These are phyloP conservation scores for Phaonia tiefii DNA, from an alignment of 2,888 invertebrate species.

Conservation along the genomic window DNA sequence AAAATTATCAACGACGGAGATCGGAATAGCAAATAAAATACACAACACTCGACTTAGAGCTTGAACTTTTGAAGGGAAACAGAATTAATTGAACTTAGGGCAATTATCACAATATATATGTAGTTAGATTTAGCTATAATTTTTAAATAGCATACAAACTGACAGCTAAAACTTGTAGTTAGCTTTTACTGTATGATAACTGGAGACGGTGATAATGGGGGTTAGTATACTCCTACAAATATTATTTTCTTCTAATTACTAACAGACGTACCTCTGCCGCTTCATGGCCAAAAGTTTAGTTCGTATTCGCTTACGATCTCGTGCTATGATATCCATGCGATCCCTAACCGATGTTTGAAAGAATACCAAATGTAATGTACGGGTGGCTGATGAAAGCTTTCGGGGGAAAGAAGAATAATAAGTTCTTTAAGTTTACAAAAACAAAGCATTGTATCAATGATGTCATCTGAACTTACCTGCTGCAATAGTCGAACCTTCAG, in stretches of 20 bases:
- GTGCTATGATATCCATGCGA: slow-evolving; percentile 78
- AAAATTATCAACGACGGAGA: too few relatives aligned
- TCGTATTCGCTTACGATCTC: slow-evolving; percentile 76
- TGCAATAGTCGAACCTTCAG: slow-evolving; percentile 77
- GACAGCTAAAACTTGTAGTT: too few relatives aligned
- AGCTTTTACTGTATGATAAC: too few relatives aligned
- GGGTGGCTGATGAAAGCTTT: slow-evolving; percentile 76
- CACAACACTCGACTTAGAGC: too few relatives aligned
- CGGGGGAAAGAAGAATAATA: slow-evolving; percentile 14
- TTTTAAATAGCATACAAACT: too few relatives aligned
- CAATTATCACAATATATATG: not conserved
- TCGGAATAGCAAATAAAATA: too few relatives aligned
- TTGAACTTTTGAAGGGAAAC: too few relatives aligned
- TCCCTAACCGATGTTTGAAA: slow-evolving; percentile 76
- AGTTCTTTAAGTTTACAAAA: slow-evolving; percentile 20
- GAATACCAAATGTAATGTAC: slow-evolving; percentile 75
- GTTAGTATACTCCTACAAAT: too few relatives aligned
- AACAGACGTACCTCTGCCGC: slow-evolving; percentile 69
- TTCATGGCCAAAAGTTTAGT: slow-evolving; percentile 72
- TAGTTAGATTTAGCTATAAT: too few relatives aligned
- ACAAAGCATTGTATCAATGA: not conserved
- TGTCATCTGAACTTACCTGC: slow-evolving; percentile 72
- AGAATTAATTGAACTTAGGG: not conserved
- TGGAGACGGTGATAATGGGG: too few relatives aligned
- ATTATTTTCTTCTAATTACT: too few relatives aligned